phyloP scores from a whole-genome alignment of 2,113 vertebrate genomes.

The Rousettus leschenaultii region DNA sequence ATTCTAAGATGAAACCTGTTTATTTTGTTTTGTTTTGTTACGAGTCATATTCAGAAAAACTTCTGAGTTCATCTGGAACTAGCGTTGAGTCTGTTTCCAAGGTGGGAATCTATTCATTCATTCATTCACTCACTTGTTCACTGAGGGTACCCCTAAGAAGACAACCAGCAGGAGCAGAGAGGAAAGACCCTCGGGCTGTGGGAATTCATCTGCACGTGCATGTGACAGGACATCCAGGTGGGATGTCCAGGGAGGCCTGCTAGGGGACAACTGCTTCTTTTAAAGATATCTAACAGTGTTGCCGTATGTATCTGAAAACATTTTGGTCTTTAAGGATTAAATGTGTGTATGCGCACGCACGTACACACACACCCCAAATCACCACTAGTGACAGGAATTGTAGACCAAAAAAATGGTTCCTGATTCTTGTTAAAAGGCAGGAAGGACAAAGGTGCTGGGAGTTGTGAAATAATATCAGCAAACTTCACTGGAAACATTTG shows the following conservation, averaged over 20 bases:
- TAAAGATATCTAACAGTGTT: background rate
- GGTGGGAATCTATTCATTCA: background rate
- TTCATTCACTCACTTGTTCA: background rate
- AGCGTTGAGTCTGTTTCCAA: background rate
- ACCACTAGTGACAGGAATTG: background rate
- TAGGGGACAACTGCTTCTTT: background rate
- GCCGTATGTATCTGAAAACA: background rate
- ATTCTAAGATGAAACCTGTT: background rate
- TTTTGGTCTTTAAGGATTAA: background rate
- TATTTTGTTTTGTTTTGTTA: background rate
- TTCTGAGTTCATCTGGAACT: background rate
- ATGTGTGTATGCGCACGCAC: no score
- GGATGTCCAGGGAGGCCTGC: background rate
- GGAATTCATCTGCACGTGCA: no score
- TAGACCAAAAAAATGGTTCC: slow-evolving; percentile 11
- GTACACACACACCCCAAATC: background rate
- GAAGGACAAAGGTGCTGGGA: background rate
- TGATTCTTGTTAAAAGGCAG: background rate
- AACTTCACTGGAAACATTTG: background rate
- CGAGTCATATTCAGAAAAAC: background rate
- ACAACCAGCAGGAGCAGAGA: background rate
- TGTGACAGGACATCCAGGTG: background rate
- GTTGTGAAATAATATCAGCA: slow-evolving; percentile 29
- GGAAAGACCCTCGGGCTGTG: background rate
- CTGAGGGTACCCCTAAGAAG: background rate